Base-by-base conservation (phyloP, 2,113 vertebrate species). In the Clarias macrocephalus region DNA sequence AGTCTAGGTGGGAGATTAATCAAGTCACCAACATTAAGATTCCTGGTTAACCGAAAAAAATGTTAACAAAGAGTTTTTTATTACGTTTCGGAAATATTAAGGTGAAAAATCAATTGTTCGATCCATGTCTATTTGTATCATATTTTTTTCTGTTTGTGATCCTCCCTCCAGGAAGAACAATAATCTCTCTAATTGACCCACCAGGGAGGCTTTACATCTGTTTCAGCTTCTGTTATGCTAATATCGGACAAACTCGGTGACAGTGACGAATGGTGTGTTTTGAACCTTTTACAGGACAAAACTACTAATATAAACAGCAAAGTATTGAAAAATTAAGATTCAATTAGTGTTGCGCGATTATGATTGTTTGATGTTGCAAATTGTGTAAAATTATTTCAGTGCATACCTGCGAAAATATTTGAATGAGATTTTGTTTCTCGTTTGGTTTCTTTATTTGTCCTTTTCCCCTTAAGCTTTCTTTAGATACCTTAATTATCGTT, bases 131-230 rank as follows among this genome's bases (percentile, higher is more conserved):
- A 95, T 96, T 96, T 96, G 96, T 96, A 96, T 94, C 95, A 91
- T 95, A 92, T 95, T 93, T 96, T 96, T 96, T 96, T 91, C 90
- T 82, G 95, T 94, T 95, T 95, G 92, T 96, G 96, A 97, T 97
- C 97, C 97, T 96, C 96, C 97, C 97, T 97, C 95, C 93, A 98
- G 97, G 97, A 98, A 97, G 95, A 98, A 97, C 97, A 97, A 98
- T 99, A 97, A 99, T 99, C 97, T 98, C 97, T 96, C 96, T 99
- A 99, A 99, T 99, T 99, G 97, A 97, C 96, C 96, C 97, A 98
- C 98, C 96, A 96, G 98, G 98, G 98, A 99, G 97, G 93, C 96
- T 95, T 93, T 97, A 96, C 97, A 97, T 96, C 97, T 98, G 97
- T 93, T 97, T 95, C 95, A 93, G 94, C 91, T 94, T 94, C 96